Evolutionary conservation across 1,140 invertebrate genomes (phyloP), one percentile per base, ranked within the genome.

Genomic region (Cardiocondyla obscurior): DNA sequence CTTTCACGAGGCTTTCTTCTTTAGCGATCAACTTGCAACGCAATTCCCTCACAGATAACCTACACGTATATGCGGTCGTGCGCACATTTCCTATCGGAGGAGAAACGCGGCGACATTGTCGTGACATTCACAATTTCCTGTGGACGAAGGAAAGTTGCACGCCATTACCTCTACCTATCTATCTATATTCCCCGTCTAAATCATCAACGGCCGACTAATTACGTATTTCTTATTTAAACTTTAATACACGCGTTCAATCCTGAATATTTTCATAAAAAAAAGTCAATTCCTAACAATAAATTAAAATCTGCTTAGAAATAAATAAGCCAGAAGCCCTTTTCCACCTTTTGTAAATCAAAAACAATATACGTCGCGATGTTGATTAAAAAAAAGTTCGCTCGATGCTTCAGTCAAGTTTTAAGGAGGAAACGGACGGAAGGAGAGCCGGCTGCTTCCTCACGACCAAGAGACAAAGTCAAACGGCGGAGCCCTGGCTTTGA

Each of bases 1-100:
- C 91, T 92, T 92, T 92, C 91, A 90, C 91, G 85, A 30, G 55
- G 88, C 90, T 92, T 92, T 92, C 91, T 92, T 92, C 83, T 84
- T 83, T 83, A 82, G 81, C 82, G 79, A 76, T 74, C 67, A 70
- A 73, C 76, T 79, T 60, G 73, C 60, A 19, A 39, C 65, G 62
- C 85, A 72, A 73, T 77, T 81, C 39, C 72, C 62, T 83, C 49
- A 36, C 82, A 51, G 62, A 84, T 76, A 84, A 83, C 60, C 19
- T 42, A 69, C 30, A 16, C 22, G 33, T 36, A 57, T 55, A 39
- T 28, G 44, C 30, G 55, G 33, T 4, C 14, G 6, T 58, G 4
- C 30, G 36, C 19, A 10, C 46, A 44, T 39, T 39, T 8, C 42
- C 12, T 60, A 89, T 90, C 88, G 65, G 77, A 84, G 74, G 89